Evolutionary conservation across 2,113 vertebrate genomes (phyloP), one percentile per base, ranked within the genome.

Genomic region (Thymallus thymallus): DNA sequence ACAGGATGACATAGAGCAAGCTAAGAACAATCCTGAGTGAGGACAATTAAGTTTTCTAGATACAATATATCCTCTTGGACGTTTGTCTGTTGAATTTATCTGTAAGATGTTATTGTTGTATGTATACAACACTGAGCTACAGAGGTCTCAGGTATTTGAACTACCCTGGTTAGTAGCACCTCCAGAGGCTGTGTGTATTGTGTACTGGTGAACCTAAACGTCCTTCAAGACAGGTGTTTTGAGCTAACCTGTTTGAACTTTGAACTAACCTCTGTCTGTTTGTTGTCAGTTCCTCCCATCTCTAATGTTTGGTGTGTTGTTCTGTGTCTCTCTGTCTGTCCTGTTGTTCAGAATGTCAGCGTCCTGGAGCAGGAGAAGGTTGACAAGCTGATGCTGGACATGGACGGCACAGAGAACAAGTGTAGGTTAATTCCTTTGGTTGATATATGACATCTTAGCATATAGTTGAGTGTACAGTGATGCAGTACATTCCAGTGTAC

Each of bases 331-430:
- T 45, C 41, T 45, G 41, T 51, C 48, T 4, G 48, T 51, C 16
- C 3, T 51, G 16, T 51, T 6, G 71, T 79, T n/a, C 84, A 99
- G 98, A 92, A 93, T 16, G 60, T 99, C 80, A 96, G 29, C 0
- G 98, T 99, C 9, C 26, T 92, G 68, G 98, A 99, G 3, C 98
- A 99, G 87, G 94, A 95, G 63, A 98, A 99, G 91, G 94, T 99
- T 1, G 98, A 98, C 89, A 91, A 96, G 68, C 92, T 99, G 89
- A 98, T 99, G 98, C 85, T 99, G 58, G 96, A 96, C 71, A 98
- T 99, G 97, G 98, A 99, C 20, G 98, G 96, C 65, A 94, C 97
- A 1, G 97, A 99, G 5, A 99, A 99, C 82, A 99, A 99, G 81
- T 97, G 98, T 99, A 93, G 35, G 35, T 41, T 12, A 41, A 7